Conservation (phyloP, 2,113 vertebrate genomes). For the Neomonachus schauinslandi region DNA sequence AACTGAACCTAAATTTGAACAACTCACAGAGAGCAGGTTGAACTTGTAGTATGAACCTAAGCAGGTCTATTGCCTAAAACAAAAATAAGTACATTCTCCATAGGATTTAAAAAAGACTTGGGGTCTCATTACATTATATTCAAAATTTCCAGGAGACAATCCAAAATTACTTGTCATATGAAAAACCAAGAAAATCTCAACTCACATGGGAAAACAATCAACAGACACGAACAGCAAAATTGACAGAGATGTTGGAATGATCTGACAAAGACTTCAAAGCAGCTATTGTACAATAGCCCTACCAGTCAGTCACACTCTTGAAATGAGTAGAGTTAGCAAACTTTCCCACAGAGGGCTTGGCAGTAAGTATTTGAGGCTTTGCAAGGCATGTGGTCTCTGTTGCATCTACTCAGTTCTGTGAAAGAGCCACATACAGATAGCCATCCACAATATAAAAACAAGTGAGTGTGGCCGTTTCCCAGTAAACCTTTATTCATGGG, state of each 20-base stretch:
- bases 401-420: neutral
- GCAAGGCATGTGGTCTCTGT: neutral
- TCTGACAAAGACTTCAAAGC: neutral
- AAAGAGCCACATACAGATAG: neutral
- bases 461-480: neutral
- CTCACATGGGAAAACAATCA: neutral
- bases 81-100: neutral
- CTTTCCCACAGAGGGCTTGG: neutral
- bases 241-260: neutral
- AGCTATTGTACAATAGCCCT: neutral
- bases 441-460: neutral
- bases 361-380: neutral
- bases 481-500: neutral
- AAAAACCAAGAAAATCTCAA: neutral
- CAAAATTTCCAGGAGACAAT: neutral
- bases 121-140: neutral
- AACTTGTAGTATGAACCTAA: neutral
- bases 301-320: neutral
- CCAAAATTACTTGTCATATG: neutral
- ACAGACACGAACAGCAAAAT: neutral
- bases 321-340: neutral
- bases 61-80: neutral
- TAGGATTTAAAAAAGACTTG: neutral
- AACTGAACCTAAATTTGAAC: neutral
- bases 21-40: neutral